A percentile compares a stretch with the other conserved stretches of the same genome.
These are phyloP conservation scores for Luffia ferchaultella DNA, from an alignment of 2,888 invertebrate genomes.

Conservation along the genomic window DNA sequence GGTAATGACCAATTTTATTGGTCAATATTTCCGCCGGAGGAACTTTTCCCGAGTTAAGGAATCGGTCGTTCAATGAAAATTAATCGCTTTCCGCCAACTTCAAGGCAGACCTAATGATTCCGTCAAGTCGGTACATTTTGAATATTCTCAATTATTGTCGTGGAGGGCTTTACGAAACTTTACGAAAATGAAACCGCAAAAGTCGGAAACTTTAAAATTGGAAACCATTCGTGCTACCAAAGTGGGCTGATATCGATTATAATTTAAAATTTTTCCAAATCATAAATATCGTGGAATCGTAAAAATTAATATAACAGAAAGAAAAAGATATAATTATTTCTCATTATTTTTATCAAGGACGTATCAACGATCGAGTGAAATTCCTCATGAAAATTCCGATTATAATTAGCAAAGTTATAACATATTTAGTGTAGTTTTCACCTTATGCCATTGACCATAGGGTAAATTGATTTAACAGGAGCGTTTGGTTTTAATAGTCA, in stretches of 20 bases:
- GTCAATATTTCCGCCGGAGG: not conserved
- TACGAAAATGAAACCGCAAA: not conserved
- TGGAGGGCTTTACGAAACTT: not conserved
- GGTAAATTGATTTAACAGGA: no score
- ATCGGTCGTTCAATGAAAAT: not conserved
- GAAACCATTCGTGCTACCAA: not conserved
- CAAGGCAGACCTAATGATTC: not conserved
- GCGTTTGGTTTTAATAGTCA: no score
- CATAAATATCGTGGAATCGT: not conserved
- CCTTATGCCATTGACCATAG: no score
- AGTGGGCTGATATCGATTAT: not conserved
- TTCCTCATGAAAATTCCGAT: not conserved
- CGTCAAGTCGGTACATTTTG: not conserved
- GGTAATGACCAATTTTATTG: not conserved
- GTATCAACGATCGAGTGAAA: no score
- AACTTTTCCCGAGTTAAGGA: not conserved
- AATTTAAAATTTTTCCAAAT: not conserved
- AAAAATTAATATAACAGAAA: not conserved
- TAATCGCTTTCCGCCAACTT: not conserved
- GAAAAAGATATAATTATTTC: not conserved
- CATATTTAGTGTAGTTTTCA: not conserved
- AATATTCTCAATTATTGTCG: not conserved
- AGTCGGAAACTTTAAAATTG: not conserved
- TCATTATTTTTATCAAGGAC: not conserved
- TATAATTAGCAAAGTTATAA: not conserved